Base-by-base conservation (phyloP, 2,888 invertebrate genomes). In the Liposcelis brunnea region DNA sequence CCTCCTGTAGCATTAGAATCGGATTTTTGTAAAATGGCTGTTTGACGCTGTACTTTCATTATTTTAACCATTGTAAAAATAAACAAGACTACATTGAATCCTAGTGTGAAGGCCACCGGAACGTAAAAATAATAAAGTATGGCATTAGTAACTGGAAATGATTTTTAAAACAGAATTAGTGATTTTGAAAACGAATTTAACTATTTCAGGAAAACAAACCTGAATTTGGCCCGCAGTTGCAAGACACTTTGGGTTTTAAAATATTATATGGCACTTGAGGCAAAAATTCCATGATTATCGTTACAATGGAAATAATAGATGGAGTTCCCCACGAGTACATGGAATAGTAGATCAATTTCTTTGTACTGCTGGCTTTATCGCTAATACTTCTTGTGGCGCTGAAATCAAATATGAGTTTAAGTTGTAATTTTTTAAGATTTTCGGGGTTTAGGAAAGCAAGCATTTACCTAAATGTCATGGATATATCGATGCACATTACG, bases 401-500 rank as follows among this genome's bases (percentile, higher is more conserved):
- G 26, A 26, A 26, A 26, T 8, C 5, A 8, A 8, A 26, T 26
- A 4, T 8, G 8, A 8, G 4, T 26, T 26, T 26, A 26, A 6
- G 26, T 26, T 8, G 8, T 26, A 8, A 26, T 6, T 6, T 26
- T 8, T 4, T 26, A 26, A 4, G 26, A 26, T 26, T 26, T 26
- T n/a, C n/a, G n/a, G 26, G 26, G 8, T 6, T 8, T 26, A 6
- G 26, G 8, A 26, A 26, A 26, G 26, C 26, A 8, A 6, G 8
- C 4, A 26, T 6, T 48, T 31, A 48, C 48, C 46, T 42, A 33
- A 48, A 48, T 15, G 48, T 43, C 45, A 36, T 35, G 19, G 46
- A 48, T 14, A 48, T 48, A 33, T 48, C 46, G 12, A 48, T 46
- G 46, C 48, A 48, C 46, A 40, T 40, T 18, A 21, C 40, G 11